phyloP scores from a whole-genome alignment of 2,113 vertebrate species.

The Spilogale gracilis region DNA sequence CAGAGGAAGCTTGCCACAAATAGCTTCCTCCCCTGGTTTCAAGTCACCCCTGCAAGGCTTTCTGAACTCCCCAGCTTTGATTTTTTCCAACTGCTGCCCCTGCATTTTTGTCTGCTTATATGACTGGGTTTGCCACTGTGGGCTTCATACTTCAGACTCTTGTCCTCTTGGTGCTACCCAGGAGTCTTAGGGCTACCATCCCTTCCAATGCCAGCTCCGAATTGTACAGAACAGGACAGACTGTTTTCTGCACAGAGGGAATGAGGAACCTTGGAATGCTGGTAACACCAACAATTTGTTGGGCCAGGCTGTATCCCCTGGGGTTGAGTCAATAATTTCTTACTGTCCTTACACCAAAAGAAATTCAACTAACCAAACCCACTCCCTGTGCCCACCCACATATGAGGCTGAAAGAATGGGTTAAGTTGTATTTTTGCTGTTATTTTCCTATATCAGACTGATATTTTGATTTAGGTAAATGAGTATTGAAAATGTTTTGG shows the following conservation, averaged over 20 bases:
- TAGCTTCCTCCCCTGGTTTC: not conserved
- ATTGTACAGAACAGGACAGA: not conserved
- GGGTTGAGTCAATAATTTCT: not conserved
- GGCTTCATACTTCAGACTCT: not conserved
- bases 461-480: not conserved
- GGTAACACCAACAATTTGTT: not conserved
- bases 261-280: not conserved
- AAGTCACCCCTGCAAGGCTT: not conserved
- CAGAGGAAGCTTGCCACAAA: not conserved
- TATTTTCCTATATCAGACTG: not conserved
- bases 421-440: not conserved
- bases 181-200: not conserved
- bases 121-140: not conserved
- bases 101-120: not conserved
- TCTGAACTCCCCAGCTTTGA: not conserved
- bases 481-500: not conserved
- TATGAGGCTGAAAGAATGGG: not conserved
- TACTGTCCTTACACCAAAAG: not conserved
- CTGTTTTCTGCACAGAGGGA: not conserved
- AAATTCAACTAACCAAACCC: not conserved
- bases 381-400: not conserved
- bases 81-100: not conserved
- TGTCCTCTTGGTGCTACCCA: accelerated
- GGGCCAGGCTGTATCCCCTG: not conserved
- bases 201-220: not conserved